Evolutionary conservation across 2,888 invertebrate species (phyloP).

Genomic region (Melieria crassipennis): DNA sequence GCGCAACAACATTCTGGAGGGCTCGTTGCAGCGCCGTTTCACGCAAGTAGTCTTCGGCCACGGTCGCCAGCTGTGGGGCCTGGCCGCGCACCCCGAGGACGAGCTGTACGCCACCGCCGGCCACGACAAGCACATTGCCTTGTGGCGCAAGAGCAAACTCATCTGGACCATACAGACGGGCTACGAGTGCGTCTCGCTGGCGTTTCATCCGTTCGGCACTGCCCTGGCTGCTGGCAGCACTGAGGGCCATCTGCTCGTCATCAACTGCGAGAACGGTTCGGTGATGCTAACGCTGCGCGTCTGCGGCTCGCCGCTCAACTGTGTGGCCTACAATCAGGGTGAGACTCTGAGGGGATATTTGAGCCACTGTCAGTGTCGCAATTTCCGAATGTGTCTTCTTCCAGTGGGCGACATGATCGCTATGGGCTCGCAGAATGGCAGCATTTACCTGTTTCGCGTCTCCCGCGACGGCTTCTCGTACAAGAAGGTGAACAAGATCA

Average conservation of each 20-base stretch:
- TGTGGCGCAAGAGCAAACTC: constrained; percentile 90
- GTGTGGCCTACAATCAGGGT: constrained; percentile 90
- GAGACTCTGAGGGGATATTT: not conserved
- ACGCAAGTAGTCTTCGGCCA: constrained; percentile 90
- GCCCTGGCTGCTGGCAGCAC: constrained; percentile 89
- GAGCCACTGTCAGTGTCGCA: not conserved
- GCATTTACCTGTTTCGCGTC: constrained; percentile 81
- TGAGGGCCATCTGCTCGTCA: constrained; percentile 86
- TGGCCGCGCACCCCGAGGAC: constrained; percentile 90
- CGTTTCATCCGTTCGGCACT: constrained; percentile 88
- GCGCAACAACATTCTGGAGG: constrained; percentile 88
- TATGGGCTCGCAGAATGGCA: constrained; percentile 89
- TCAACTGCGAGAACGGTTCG: constrained; percentile 87
- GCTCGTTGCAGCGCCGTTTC: constrained; percentile 88
- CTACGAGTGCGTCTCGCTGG: constrained; percentile 87
- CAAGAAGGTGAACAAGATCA: constrained; percentile 88
- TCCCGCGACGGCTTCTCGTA: constrained; percentile 90
- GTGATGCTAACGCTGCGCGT: constrained; percentile 86
- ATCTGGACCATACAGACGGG: constrained; percentile 89
- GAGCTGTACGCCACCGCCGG: constrained; percentile 93
- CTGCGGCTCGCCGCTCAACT: constrained; percentile 87
- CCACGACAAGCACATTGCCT: constrained; percentile 87
- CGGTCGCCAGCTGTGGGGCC: constrained; percentile 85
- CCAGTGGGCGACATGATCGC: constrained; percentile 87
- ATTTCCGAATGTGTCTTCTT: not conserved